phyloP scores from a whole-genome alignment of 2,797 vertebrate species.

The Phylloscopus collybita region DNA sequence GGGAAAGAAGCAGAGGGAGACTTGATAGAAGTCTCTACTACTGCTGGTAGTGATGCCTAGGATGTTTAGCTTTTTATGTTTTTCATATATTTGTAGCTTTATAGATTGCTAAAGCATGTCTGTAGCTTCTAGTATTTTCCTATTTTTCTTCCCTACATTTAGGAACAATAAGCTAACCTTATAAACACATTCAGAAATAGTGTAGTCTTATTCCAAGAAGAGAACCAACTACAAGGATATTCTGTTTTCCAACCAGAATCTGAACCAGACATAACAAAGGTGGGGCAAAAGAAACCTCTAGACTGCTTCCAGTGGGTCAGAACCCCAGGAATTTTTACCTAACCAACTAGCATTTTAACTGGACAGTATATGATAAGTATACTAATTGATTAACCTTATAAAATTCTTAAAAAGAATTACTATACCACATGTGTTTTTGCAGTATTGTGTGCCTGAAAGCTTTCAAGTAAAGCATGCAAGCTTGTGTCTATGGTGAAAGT shows the following conservation, averaged over 20 bases:
- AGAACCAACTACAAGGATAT: not conserved
- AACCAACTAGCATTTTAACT: not conserved
- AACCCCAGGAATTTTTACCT: not conserved
- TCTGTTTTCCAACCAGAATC: not conserved
- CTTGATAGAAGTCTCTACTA: not conserved
- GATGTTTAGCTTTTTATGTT: not conserved
- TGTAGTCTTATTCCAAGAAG: not conserved
- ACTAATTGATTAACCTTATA: not conserved
- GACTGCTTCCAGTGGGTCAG: not conserved
- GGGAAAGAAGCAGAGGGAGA: not conserved
- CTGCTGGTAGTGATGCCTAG: not conserved
- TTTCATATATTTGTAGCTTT: not conserved
- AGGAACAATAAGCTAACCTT: not conserved
- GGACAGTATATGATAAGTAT: not conserved
- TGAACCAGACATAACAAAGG: not conserved
- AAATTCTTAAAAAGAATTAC: not conserved
- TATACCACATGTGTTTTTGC: not conserved
- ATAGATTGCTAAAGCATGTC: not conserved
- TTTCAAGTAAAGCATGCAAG: not conserved
- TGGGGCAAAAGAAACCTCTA: not conserved
- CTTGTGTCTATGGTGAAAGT: not conserved
- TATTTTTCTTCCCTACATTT: not conserved
- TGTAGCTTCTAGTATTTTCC: not conserved
- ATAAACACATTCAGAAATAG: not conserved
- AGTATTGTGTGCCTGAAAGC: not conserved